phyloP scores from a whole-genome alignment of 2,797 vertebrate genomes.

The Pipistrellus kuhlii region DNA sequence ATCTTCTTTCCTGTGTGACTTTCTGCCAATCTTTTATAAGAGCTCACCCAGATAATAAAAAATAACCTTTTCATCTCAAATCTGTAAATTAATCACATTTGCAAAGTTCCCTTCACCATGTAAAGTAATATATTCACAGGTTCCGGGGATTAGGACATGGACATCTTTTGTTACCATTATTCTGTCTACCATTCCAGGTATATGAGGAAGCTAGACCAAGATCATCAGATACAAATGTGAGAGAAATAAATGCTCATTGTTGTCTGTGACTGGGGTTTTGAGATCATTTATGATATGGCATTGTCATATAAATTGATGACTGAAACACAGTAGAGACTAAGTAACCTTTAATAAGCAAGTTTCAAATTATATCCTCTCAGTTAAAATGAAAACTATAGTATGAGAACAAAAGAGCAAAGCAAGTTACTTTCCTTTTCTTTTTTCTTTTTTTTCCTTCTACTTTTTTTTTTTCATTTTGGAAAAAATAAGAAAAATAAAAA shows the following conservation, averaged over 20 bases:
- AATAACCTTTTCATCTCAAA: neutral
- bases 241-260: conserved; percentile 13
- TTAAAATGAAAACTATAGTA: neutral
- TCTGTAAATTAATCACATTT: neutral
- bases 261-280: neutral
- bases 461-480: neutral
- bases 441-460: neutral
- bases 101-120: neutral
- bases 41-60: neutral
- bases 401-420: neutral
- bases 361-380: neutral
- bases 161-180: neutral
- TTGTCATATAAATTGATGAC: neutral
- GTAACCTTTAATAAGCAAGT: neutral
- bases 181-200: neutral
- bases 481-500: conserved; percentile 8
- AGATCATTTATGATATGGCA: neutral
- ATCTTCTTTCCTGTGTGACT: conserved; percentile 15
- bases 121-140: neutral
- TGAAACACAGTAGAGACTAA: neutral
- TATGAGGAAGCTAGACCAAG: neutral
- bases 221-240: neutral
- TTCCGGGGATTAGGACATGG: neutral
- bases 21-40: neutral
- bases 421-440: neutral